Base-by-base conservation (phyloP, 2,797 vertebrate genomes). In the Chromis chromis region DNA sequence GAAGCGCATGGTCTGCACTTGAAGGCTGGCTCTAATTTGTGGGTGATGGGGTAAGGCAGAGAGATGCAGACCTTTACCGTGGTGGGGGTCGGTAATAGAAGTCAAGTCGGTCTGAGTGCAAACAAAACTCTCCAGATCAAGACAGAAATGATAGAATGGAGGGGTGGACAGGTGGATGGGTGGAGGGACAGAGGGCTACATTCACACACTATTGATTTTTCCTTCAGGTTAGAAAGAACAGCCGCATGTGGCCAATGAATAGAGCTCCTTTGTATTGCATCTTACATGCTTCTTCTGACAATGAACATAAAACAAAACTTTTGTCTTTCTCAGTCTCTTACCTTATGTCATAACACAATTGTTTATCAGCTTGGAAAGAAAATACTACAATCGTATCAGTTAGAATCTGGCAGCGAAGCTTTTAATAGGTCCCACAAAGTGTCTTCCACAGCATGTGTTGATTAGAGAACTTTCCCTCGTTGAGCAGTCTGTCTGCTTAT, bases 141-240 rank as follows among this genome's bases (percentile, higher is more conserved):
- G 78, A 86, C 49, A 80, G 78, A 89, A 90, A 87, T 82, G 72
- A 83, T 56, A 67, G 81, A 77, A 76, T 27, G 40, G 58, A 79
- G 64, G 73, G 53, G 49, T 55, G 28, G 70, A 76, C 36, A 52
- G 82, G 70, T 44, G 55, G 70, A 58, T 12, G 74, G 66, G 53
- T 78, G 81, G 60, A 70, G 62, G 82, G 72, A 76, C 76, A 73
- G 62, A 57, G 70, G 54, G 81, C 65, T 79, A 71, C 74, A 86
- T 86, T 89, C 68, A 31, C 67, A 70, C 72, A 28, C 55, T 89
- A 92, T 92, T 84, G 90, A 93, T 93, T 93, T 86, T 81, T 83
- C 62, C 76, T 79, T 73, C 19, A 31, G 75, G 76, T 85, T 88
- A 65, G 79, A 79, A 73, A 82, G 79, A 90, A 84, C 84, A 76